phyloP scores from a whole-genome alignment of 2,113 vertebrate genomes.

The Cheilinus undulatus region DNA sequence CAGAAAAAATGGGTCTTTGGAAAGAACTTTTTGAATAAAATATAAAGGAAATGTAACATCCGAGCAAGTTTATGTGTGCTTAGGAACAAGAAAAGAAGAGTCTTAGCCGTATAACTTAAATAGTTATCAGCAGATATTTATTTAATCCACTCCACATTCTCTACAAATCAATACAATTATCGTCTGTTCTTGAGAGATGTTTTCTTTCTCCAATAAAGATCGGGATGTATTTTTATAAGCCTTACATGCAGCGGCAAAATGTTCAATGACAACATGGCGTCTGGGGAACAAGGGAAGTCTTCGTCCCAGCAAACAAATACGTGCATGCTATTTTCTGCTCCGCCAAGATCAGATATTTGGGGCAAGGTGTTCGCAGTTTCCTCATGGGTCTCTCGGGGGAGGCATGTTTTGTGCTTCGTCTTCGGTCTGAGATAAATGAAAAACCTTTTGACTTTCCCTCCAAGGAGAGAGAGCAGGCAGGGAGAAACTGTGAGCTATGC shows the following conservation, averaged over 20 bases:
- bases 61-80: slow-evolving; percentile 21
- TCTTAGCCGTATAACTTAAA: slow-evolving; percentile 37
- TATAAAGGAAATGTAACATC: slow-evolving; percentile 6
- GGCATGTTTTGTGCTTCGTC: slow-evolving; percentile 75
- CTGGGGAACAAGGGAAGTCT: slow-evolving; percentile 74
- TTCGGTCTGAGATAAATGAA: slow-evolving; percentile 81
- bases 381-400: slow-evolving; percentile 77
- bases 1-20: too few relatives aligned
- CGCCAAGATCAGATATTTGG: slow-evolving; percentile 83
- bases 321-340: slow-evolving; percentile 79
- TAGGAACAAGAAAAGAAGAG: slow-evolving; percentile 26
- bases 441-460: slow-evolving; percentile 82
- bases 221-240: slow-evolving; percentile 78
- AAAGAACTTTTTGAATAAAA: slow-evolving; percentile 39
- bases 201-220: slow-evolving; percentile 70
- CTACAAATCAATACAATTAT: slow-evolving; percentile 81
- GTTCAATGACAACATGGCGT: slow-evolving; percentile 80
- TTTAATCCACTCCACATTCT: slow-evolving; percentile 57
- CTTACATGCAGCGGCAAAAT: slow-evolving; percentile 59
- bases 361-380: slow-evolving; percentile 82
- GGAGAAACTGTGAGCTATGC: slow-evolving; percentile 74
- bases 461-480: slow-evolving; percentile 74
- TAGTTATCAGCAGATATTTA: slow-evolving; percentile 59
- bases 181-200: slow-evolving; percentile 71
- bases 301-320: slow-evolving; percentile 79